Percentiles rank a stretch among this genome's conserved stretches.
phyloP scores from a whole-genome alignment of 2,113 vertebrate species.

The Mungos mungo region DNA sequence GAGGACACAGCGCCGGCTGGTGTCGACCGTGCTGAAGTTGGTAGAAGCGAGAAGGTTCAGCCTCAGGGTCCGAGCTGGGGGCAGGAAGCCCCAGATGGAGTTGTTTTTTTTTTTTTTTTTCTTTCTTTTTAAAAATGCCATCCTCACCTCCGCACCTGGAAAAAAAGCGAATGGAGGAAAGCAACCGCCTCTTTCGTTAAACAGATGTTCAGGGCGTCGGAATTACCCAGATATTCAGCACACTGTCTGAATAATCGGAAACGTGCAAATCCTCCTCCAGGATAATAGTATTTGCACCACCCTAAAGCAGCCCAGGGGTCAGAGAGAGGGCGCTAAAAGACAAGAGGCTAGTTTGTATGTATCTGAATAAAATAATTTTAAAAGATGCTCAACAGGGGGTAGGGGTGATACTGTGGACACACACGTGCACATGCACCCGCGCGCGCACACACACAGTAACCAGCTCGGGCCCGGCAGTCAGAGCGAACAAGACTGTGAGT shows the following conservation, averaged over 20 bases:
- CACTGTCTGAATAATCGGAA: not conserved
- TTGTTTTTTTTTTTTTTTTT: not conserved
- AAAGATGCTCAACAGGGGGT: not conserved
- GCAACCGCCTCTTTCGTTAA: not conserved
- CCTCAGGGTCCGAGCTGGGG: rapidly evolving
- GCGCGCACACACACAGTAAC: not conserved
- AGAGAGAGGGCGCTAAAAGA: not conserved
- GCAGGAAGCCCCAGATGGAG: not conserved
- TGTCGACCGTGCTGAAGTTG: not conserved
- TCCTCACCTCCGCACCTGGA: not conserved
- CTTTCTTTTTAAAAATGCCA: not conserved
- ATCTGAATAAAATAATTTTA: not conserved
- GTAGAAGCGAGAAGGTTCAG: not conserved
- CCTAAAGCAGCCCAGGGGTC: not conserved
- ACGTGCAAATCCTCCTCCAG: not conserved
- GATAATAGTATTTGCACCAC: not conserved
- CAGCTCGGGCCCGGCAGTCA: not conserved
- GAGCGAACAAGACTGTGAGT: not conserved
- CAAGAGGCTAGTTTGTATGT: not conserved
- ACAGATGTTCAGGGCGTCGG: not conserved
- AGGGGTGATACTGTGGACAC: not conserved
- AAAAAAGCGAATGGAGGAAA: not conserved
- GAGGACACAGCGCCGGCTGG: slow-evolving; percentile 59
- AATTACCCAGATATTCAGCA: not conserved
- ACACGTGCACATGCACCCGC: not conserved